Base-by-base conservation (phyloP, 1,140 invertebrate genomes). In the Bombus turneri region DNA sequence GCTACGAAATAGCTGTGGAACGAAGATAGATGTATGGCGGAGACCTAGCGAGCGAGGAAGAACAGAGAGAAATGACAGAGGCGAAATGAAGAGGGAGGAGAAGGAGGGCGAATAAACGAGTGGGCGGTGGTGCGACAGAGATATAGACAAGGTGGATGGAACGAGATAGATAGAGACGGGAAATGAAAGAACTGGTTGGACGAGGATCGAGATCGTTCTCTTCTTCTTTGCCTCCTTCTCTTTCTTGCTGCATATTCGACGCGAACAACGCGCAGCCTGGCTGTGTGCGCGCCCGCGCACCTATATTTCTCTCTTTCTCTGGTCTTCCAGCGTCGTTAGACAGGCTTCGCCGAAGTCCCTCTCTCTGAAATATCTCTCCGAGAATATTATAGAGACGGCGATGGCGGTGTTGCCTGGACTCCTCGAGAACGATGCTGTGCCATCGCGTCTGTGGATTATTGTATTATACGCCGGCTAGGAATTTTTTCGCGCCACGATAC, bases 331-430 rank as follows among this genome's bases (percentile, higher is more conserved):
- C 88, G 72, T 85, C 87, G 91, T 92, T 91, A 91, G 91, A 93
- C 89, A 86, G 89, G 91, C 91, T 91, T 92, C 88, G 90, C 83
- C 86, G 79, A 86, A 92, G 89, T 83, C 89, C 85, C 88, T 91
- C 93, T 92, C 87, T 85, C 85, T 80, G 91, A 92, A 93, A 93
- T 93, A 92, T 93, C 92, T 93, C 93, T 90, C 92, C 89, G 90
- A 92, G 91, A 93, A 93, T 93, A 93, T 93, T 93, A 93, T 93
- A 91, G 89, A 86, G 80, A 86, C 80, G 72, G 66, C 62, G 85
- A 69, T 83, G 73, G 79, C 69, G 72, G 80, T 74, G 85, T 43
- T 82, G 85, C 31, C 81, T 66, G 80, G 78, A 68, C 79, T 85
- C 37, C 43, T 25, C 84, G 78, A 75, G 71, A 85, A 83, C 85